phyloP scores from a whole-genome alignment of 1,140 invertebrate genomes.

The Drosophila virilis region DNA sequence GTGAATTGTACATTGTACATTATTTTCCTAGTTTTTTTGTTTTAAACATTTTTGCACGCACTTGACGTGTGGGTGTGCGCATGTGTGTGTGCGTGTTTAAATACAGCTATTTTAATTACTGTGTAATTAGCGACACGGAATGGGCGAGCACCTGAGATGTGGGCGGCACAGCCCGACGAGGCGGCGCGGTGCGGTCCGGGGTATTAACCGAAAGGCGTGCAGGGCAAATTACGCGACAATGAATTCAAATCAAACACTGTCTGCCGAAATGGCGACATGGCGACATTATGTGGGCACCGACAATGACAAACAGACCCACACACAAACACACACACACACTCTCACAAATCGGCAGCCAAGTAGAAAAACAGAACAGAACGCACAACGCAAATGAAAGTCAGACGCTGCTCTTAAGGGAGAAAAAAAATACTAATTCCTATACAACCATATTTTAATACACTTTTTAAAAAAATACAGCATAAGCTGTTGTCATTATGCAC shows the following conservation, averaged over 20 bases:
- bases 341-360: slow-evolving; percentile 13
- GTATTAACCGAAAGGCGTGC: slow-evolving; percentile 46
- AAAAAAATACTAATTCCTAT: not conserved
- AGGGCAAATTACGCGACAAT: slow-evolving; percentile 72
- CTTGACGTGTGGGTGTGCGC: slow-evolving; percentile 26
- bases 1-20: slow-evolving; percentile 32
- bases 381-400: slow-evolving; percentile 36
- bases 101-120: slow-evolving; percentile 79
- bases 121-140: slow-evolving; percentile 79
- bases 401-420: slow-evolving; percentile 6
- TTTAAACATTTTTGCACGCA: slow-evolving; percentile 77
- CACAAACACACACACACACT: not conserved
- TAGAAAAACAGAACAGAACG: slow-evolving; percentile 22
- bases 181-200: not conserved
- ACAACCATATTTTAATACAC: not conserved
- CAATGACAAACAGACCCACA: slow-evolving; percentile 38
- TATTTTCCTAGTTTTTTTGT: slow-evolving; percentile 20
- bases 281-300: slow-evolving; percentile 76
- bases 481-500: not conserved
- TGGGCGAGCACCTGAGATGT: slow-evolving; percentile 44
- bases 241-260: slow-evolving; percentile 81
- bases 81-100: slow-evolving; percentile 50
- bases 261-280: slow-evolving; percentile 57
- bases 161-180: slow-evolving; percentile 28
- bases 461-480: not conserved